Evolutionary conservation across 2,113 vertebrate species (phyloP).

Genomic region (Hemichromis elongatus): DNA sequence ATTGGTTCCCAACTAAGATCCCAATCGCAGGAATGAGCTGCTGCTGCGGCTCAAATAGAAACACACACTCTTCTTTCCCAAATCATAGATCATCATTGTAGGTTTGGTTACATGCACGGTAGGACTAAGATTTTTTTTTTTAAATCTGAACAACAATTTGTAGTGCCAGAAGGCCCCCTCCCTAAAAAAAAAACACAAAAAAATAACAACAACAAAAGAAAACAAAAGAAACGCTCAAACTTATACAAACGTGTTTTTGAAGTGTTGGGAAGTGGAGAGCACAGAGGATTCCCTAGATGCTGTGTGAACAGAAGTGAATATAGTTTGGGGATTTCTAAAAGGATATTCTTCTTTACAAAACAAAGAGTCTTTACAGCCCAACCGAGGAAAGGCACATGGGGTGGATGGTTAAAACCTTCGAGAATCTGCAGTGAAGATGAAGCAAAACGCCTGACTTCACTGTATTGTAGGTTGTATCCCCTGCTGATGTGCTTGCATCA

Average conservation of each 20-base stretch:
- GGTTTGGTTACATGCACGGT: background rate
- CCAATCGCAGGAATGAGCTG: conserved; percentile 37
- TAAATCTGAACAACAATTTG: background rate
- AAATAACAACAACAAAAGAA: too few relatives aligned
- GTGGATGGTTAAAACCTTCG: background rate
- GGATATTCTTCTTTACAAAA: background rate
- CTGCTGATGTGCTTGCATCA: background rate
- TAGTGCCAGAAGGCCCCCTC: background rate
- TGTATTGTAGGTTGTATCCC: background rate
- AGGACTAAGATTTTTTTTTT: background rate
- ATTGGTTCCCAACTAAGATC: conserved; percentile 9
- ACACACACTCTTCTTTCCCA: background rate
- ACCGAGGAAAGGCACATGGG: background rate
- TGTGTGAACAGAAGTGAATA: background rate
- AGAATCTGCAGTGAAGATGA: conserved; percentile 1
- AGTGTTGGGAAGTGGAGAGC: background rate
- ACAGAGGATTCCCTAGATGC: background rate
- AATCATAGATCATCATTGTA: background rate
- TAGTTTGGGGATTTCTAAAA: background rate
- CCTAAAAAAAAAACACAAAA: background rate
- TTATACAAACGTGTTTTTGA: background rate
- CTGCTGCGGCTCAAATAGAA: background rate
- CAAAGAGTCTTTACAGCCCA: background rate
- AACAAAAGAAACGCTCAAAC: too few relatives aligned
- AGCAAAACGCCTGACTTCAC: background rate